phyloP scores from a whole-genome alignment of 2,113 vertebrate genomes.

The Montifringilla adamsi region DNA sequence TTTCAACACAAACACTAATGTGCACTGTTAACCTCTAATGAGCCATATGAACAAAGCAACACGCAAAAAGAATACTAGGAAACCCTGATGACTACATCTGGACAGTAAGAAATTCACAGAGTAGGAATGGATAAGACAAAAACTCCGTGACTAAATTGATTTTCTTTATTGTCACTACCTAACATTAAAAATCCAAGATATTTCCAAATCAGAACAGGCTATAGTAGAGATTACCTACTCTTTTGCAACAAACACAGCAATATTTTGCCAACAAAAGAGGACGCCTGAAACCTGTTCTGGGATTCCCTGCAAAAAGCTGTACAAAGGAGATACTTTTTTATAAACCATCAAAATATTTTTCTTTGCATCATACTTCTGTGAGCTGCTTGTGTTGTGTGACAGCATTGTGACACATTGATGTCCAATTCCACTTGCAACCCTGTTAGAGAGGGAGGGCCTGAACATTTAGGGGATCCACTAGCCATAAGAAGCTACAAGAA shows the following conservation, averaged over 20 bases:
- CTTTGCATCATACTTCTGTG: background rate
- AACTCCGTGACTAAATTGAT: background rate
- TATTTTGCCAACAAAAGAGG: background rate
- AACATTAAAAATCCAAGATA: background rate
- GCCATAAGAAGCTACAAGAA: background rate
- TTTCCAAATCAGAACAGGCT: background rate
- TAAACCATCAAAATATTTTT: background rate
- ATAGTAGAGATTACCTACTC: background rate
- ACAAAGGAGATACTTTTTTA: background rate
- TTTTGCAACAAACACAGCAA: background rate
- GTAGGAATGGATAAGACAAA: background rate
- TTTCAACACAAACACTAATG: background rate
- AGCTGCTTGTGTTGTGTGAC: background rate
- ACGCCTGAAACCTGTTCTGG: background rate
- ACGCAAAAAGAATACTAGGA: background rate
- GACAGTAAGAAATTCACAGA: background rate
- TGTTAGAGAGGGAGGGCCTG: background rate
- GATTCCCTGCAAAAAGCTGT: background rate
- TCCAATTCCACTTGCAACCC: background rate
- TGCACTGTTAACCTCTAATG: background rate
- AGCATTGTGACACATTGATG: fast-evolving
- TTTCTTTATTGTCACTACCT: background rate
- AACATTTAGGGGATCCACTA: background rate
- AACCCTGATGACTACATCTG: background rate
- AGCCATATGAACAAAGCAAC: background rate